These are phyloP conservation scores for Coracias cyanogaster DNA, from an alignment of 2,797 vertebrate genomes.

Conservation along the genomic window DNA sequence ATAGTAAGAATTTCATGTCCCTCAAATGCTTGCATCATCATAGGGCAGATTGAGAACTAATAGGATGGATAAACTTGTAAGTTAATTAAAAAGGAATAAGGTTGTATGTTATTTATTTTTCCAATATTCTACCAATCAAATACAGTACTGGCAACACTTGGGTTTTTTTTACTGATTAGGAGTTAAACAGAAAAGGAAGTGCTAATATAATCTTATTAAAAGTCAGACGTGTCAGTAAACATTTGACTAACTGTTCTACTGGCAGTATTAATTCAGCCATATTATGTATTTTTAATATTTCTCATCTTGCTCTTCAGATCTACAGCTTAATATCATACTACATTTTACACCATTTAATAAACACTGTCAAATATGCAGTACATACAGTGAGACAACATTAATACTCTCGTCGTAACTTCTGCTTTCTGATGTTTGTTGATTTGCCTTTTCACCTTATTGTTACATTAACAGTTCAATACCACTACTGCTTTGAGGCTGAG, in stretches of 20 bases:
- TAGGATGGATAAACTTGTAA: neutral
- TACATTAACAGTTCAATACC: neutral
- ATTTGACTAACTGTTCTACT: neutral
- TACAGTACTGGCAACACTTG: neutral
- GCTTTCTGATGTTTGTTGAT: neutral
- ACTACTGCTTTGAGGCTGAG: neutral
- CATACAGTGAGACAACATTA: neutral
- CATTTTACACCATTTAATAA: neutral
- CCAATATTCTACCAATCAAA: neutral
- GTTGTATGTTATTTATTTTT: neutral
- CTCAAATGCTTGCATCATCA: neutral
- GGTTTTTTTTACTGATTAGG: neutral
- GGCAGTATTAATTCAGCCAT: neutral
- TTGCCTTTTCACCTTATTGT: neutral
- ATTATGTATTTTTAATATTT: neutral
- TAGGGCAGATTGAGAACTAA: neutral
- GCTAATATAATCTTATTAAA: neutral
- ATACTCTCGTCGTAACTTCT: neutral
- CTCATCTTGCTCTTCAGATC: neutral
- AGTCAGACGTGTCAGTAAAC: neutral
- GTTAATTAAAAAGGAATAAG: neutral
- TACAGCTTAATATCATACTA: neutral
- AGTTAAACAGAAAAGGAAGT: neutral
- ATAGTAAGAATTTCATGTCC: accelerated
- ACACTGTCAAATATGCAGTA: neutral